Evolutionary conservation across 2,888 invertebrate species (phyloP), one percentile per base, ranked within the genome.

Genomic region (Torymus aiolomorphi): DNA sequence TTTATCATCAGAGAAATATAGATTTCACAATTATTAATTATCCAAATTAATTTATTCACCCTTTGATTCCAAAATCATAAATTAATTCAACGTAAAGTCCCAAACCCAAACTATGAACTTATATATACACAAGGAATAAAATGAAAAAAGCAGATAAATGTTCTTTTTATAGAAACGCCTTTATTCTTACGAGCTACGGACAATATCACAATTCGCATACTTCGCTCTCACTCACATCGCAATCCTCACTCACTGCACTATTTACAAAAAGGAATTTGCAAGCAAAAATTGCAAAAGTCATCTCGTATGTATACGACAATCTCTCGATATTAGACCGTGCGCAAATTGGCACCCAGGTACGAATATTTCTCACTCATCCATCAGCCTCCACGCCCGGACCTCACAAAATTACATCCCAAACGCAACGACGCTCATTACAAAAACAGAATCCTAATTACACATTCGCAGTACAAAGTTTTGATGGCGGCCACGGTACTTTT

Each of bases 111-210:
- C n/a, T n/a, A n/a, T 24, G 24, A 24, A 24, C 2, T 24, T 24
- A 24, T 24, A 3, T 24, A 3, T 24, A 24, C 2, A 24, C 5
- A 31, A 42, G 42, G 42, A 42, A 42, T 42, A 42, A 42, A 42
- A 42, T 42, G 42, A 8, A 63, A 69, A 72, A 13, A 12, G 59
- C 11, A 24, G 65, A 57, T 54, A 18, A 1, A 51, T 4, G 31
- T 10, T 57, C 11, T 16, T 76, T 73, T 82, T 69, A 52, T 74
- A 74, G 24, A 82, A 80, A 74, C n/a, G n/a, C 80, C n/a, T 76
- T 81, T 80, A 82, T 76, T 76, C 79, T 76, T 81, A 82, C 20
- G 14, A 77, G 20, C 77, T 80, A 80, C 63, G 59, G 31, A 49
- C 71, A 61, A 51, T 82, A 82, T 79, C 79, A 82, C 81, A 82